phyloP scores from a whole-genome alignment of 2,797 vertebrate genomes.

The Sternotherus odoratus region DNA sequence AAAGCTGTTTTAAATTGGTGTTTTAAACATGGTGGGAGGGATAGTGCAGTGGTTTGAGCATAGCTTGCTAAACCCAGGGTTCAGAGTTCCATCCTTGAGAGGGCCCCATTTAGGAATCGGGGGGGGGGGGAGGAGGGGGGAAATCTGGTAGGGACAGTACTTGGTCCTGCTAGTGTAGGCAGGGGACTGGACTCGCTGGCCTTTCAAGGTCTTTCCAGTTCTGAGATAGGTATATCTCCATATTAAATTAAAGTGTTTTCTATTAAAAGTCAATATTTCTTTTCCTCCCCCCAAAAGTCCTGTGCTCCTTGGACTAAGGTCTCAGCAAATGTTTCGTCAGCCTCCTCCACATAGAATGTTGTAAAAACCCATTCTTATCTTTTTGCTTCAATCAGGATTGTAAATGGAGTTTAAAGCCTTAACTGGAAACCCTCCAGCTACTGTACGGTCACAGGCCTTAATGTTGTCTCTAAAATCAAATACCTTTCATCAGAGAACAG shows the following conservation, averaged over 20 bases:
- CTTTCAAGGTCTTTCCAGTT: too few species aligned
- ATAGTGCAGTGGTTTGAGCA: too few species aligned
- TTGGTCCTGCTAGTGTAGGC: too few species aligned
- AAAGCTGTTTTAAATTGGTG: neutral
- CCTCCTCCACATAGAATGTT: neutral
- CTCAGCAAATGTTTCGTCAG: neutral
- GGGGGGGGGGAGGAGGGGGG: too few species aligned
- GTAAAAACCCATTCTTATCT: neutral
- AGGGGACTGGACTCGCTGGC: too few species aligned
- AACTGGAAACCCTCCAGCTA: conserved; percentile 47
- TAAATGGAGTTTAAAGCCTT: neutral
- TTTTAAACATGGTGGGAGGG: too few species aligned
- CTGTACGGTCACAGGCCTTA: conserved; percentile 4
- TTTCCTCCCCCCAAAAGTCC: neutral
- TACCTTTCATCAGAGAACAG: conserved; percentile 58
- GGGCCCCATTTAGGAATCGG: too few species aligned
- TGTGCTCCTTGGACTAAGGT: neutral
- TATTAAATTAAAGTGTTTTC: too few species aligned
- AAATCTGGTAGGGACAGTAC: too few species aligned
- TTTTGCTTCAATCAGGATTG: neutral
- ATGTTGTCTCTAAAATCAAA: neutral
- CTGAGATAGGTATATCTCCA: too few species aligned
- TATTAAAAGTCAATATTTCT: neutral
- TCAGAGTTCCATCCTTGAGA: too few species aligned
- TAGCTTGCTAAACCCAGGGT: too few species aligned